Conservation (phyloP, 2,888 invertebrate genomes). For the Andrena camellia region DNA sequence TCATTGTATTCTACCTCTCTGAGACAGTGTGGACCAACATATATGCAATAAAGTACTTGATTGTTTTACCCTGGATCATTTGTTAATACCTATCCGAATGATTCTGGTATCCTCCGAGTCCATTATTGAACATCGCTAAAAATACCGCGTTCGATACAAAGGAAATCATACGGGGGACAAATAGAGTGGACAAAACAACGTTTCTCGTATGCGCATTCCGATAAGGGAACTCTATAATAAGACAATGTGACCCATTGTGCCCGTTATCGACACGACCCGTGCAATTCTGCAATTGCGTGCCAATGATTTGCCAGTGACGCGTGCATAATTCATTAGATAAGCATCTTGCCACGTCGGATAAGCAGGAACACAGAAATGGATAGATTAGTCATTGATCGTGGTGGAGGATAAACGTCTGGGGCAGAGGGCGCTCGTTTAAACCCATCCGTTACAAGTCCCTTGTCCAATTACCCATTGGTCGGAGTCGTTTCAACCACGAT, state of each 20-base stretch:
- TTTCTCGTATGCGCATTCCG: constrained; percentile 3
- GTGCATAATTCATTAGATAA: constrained; percentile 57
- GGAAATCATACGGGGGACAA: neutral
- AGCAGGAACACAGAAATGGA: constrained; percentile 25
- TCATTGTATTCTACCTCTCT: constrained; percentile 49
- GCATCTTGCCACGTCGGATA: constrained; percentile 61
- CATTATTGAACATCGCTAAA: neutral
- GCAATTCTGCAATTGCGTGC: constrained; percentile 26
- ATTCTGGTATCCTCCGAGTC: neutral
- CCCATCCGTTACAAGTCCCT: neutral
- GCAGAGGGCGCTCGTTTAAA: constrained; percentile 34
- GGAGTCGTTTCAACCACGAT: neutral
- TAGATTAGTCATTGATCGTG: constrained; percentile 23
- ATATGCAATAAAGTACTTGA: constrained; percentile 52
- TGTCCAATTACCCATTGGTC: constrained; percentile 25
- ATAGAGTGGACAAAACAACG: constrained; percentile 18
- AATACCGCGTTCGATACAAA: constrained; percentile 15
- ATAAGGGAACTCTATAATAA: constrained; percentile 38
- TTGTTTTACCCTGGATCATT: constrained; percentile 29
- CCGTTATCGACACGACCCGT: constrained; percentile 27
- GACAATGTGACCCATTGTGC: constrained; percentile 29
- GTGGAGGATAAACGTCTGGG: neutral
- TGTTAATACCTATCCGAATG: neutral
- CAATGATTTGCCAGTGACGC: constrained; percentile 42
- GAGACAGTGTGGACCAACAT: constrained; percentile 38